Evolutionary conservation across 2,888 invertebrate species (phyloP), one percentile per base, ranked within the genome.

Genomic region (Yponomeuta cagnagella): DNA sequence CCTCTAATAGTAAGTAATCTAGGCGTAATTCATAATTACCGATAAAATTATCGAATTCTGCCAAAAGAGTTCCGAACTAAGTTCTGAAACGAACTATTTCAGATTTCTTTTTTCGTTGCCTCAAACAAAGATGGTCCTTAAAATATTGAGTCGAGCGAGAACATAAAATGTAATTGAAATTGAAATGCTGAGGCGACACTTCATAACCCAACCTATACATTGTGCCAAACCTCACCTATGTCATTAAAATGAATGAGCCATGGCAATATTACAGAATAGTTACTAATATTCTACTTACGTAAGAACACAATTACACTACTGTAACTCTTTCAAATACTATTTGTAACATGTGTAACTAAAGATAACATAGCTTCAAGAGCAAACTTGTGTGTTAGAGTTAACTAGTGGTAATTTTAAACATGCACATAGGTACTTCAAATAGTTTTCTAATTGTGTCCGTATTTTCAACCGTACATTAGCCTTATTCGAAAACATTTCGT

Each of bases 371-470:
- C 70, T 58, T 58, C 52, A 12, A 70, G 63, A 33, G 63, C 63
- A 63, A 63, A 63, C 43, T 74, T 80, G 79, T 79, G 80, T 85
- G 82, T 84, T 86, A 86, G 84, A 79, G 75, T 76, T 76, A 74
- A 84, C 83, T 73, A 68, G 52, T n/a, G 23, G 43, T 71, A 63
- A 68, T 48, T 71, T 10, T 10, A 71, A 68, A 63, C 52, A 70
- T 71, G 71, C 71, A 71, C 71, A 71, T 68, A 68, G 66, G 63
- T 31, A 80, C 76, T 80, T 78, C 79, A 78, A 77, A 81, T 84
- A 84, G 82, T 79, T 82, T 82, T 83, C 82, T 84, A 86, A 79
- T 86, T 83, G 85, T 86, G 82, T 85, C 87, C 82, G 85, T 85
- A 81, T 81, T 81, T 86, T 84, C 85, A 84, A 78, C 83, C 82